phyloP scores from a whole-genome alignment of 2,113 vertebrate genomes.

The Poicephalus meyeri region DNA sequence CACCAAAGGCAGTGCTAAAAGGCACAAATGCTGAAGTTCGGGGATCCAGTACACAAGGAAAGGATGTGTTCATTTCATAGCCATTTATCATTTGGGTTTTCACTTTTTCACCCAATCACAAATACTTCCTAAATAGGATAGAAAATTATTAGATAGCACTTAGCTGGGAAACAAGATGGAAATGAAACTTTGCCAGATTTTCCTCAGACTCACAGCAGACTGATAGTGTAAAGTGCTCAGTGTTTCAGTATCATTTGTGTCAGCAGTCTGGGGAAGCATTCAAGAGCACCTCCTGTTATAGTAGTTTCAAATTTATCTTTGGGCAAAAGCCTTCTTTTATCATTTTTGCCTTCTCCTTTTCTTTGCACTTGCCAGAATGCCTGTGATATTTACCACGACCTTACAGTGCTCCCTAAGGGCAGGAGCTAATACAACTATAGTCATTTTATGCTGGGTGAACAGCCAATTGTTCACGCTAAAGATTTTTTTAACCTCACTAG shows the following conservation, averaged over 20 bases:
- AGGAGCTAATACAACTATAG: not conserved
- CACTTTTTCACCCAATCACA: not conserved
- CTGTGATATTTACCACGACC: not conserved
- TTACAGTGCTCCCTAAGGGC: not conserved
- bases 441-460: not conserved
- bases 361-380: not conserved
- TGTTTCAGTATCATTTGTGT: not conserved
- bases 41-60: not conserved
- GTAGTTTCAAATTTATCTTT: not conserved
- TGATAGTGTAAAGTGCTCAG: not conserved
- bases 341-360: not conserved
- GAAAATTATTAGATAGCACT: not conserved
- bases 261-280: not conserved
- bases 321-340: not conserved
- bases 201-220: not conserved
- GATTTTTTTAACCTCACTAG: constrained; percentile 20
- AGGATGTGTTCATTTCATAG: not conserved
- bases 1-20: not conserved
- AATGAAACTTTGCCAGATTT: not conserved
- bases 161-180: not conserved
- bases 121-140: not conserved
- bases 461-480: not conserved
- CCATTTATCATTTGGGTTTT: not conserved
- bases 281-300: not conserved
- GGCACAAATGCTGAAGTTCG: not conserved